Conservation (phyloP, 2,797 vertebrate genomes). For the Dendrocincla fuliginosa region DNA sequence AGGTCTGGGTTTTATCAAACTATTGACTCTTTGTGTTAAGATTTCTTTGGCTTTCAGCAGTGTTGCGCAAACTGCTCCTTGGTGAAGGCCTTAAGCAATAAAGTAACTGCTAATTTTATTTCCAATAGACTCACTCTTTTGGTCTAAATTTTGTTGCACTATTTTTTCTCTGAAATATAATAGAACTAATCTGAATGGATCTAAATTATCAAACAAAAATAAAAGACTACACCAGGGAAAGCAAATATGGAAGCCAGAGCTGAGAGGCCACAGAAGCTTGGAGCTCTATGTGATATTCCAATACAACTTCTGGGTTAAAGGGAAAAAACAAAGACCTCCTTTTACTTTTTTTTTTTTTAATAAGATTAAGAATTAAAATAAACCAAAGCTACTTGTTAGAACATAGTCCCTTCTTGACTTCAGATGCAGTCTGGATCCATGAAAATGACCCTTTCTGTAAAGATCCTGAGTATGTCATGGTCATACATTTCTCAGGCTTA, state of each 20-base stretch:
- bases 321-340: background rate
- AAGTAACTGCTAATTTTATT: constrained; percentile 42
- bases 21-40: constrained; percentile 25
- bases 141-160: background rate
- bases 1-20: constrained; percentile 50
- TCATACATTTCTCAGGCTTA: background rate
- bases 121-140: background rate
- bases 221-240: background rate
- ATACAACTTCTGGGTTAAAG: background rate
- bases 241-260: background rate
- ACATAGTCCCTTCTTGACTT: background rate
- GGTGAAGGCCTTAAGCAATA: background rate
- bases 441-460: background rate
- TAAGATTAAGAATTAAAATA: background rate
- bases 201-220: background rate
- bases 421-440: background rate
- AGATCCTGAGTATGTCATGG: background rate
- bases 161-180: background rate
- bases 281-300: background rate
- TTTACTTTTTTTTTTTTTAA: background rate
- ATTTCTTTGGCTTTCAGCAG: constrained; percentile 16
- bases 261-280: background rate
- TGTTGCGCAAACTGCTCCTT: background rate
- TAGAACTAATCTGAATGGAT: background rate
- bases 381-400: background rate